Conservation (phyloP, 2,888 invertebrate genomes). For the Trissoscelio sp. region DNA sequence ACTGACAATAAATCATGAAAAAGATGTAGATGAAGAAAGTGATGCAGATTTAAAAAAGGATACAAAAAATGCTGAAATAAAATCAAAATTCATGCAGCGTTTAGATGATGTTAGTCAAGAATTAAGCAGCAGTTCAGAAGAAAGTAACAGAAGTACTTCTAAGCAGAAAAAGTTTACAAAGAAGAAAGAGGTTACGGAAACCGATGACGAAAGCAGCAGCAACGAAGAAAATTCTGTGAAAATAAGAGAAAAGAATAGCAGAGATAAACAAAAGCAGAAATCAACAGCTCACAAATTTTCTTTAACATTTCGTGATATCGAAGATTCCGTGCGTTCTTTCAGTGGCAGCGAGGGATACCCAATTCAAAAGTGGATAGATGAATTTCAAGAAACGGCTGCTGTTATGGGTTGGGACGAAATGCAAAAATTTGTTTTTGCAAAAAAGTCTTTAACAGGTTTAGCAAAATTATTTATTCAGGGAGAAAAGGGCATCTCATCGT, state of each 20-base stretch:
- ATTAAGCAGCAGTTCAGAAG: background rate
- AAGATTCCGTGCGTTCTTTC: background rate
- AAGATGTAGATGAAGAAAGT: background rate
- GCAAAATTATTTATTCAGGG: constrained; percentile 14
- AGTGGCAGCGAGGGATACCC: constrained; percentile 5
- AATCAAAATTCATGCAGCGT: too few relatives aligned
- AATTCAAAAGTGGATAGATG: constrained; percentile 22
- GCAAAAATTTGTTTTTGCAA: constrained; percentile 34
- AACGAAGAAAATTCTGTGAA: too few relatives aligned
- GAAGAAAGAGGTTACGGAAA: constrained; percentile 8
- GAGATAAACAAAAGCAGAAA: too few relatives aligned
- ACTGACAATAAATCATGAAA: background rate
- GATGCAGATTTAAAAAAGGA: background rate
- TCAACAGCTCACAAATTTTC: background rate
- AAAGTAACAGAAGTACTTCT: too few relatives aligned
- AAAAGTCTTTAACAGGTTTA: constrained; percentile 24
- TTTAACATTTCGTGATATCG: constrained; percentile 6
- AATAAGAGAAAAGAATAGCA: too few relatives aligned
- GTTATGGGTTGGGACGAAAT: constrained; percentile 33
- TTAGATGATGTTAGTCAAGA: background rate
- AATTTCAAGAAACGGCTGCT: constrained; percentile 52
- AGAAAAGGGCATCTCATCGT: constrained; percentile 7
- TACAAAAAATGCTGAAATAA: background rate
- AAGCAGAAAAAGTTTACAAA: too few relatives aligned
- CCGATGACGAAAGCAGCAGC: constrained; percentile 1